Evolutionary conservation across 1,140 invertebrate genomes (phyloP).

Genomic region (Drosophila azteca): DNA sequence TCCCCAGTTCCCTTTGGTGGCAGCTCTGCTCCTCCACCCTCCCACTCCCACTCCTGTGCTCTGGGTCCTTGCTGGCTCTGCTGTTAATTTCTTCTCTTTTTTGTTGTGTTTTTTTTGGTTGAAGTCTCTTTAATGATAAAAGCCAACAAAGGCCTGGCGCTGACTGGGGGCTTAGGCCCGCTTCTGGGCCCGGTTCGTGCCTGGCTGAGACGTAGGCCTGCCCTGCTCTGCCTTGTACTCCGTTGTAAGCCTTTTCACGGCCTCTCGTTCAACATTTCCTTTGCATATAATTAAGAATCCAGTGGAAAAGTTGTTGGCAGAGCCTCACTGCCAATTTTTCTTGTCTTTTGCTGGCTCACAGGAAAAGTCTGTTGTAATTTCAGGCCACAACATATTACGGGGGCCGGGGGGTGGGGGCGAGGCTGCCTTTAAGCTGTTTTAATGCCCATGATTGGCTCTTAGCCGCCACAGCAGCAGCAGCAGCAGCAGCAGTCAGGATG

Average conservation of each 20-base stretch:
- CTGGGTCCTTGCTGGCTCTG: slow-evolving; percentile 27
- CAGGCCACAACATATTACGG: slow-evolving; percentile 74
- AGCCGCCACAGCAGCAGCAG: background rate
- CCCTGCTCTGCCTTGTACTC: background rate
- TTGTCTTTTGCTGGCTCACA: slow-evolving; percentile 38
- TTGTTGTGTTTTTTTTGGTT: slow-evolving; percentile 8
- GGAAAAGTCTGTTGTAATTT: slow-evolving; percentile 65
- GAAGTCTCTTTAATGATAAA: slow-evolving; percentile 73
- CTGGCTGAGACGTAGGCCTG: slow-evolving; percentile 25
- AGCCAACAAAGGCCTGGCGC: slow-evolving; percentile 61
- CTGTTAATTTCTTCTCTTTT: slow-evolving; percentile 47
- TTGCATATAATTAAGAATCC: slow-evolving; percentile 76
- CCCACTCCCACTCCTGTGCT: background rate
- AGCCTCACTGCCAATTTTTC: background rate
- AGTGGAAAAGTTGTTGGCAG: slow-evolving; percentile 21
- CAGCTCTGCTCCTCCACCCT: too few relatives aligned
- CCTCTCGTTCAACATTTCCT: slow-evolving; percentile 61
- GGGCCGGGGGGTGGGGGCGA: background rate
- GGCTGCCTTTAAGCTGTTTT: slow-evolving; percentile 57
- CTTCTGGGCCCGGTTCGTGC: slow-evolving; percentile 34
- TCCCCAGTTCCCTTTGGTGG: slow-evolving; percentile 50
- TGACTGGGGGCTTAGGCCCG: slow-evolving; percentile 52
- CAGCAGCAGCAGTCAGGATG: background rate
- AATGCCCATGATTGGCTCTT: slow-evolving; percentile 63
- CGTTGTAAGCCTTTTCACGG: slow-evolving; percentile 68